Conservation (phyloP, 2,888 invertebrate genomes). For the Euproctis similis region DNA sequence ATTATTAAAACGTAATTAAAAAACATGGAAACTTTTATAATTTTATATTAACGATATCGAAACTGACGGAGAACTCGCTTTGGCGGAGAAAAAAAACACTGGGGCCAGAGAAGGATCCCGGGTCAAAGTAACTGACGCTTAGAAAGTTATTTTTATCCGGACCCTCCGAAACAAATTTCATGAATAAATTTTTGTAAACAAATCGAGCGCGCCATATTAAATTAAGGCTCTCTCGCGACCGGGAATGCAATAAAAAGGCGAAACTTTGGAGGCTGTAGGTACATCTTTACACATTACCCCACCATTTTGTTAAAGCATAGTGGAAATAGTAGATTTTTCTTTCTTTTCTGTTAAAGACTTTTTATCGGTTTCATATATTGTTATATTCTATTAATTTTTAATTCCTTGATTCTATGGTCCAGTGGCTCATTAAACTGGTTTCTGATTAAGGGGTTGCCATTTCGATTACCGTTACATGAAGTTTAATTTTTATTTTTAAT, state of each 20-base stretch:
- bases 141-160: conserved; percentile 61
- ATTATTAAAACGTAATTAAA: too few species aligned
- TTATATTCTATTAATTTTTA: too few species aligned
- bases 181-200: conserved; percentile 75
- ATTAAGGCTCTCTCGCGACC: conserved; percentile 57
- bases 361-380: too few species aligned
- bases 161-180: conserved; percentile 70
- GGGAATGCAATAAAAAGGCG: conserved; percentile 49
- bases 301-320: conserved; percentile 6
- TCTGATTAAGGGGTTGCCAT: too few species aligned
- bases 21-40: too few species aligned
- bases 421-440: too few species aligned
- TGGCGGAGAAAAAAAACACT: conserved; percentile 43
- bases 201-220: conserved; percentile 69
- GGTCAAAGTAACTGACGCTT: conserved; percentile 51
- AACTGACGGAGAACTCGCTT: conserved; percentile 16
- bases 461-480: too few species aligned
- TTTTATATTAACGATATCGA: conserved; percentile 2
- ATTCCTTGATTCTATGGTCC: too few species aligned
- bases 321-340: background rate
- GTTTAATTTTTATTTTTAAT: too few species aligned
- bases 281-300: conserved; percentile 15
- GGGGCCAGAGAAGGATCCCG: conserved; percentile 30
- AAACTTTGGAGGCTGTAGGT: conserved; percentile 35
- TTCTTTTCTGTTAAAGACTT: too few species aligned